phyloP scores from a whole-genome alignment of 2,888 invertebrate genomes.

The Calephelis perditalis region DNA sequence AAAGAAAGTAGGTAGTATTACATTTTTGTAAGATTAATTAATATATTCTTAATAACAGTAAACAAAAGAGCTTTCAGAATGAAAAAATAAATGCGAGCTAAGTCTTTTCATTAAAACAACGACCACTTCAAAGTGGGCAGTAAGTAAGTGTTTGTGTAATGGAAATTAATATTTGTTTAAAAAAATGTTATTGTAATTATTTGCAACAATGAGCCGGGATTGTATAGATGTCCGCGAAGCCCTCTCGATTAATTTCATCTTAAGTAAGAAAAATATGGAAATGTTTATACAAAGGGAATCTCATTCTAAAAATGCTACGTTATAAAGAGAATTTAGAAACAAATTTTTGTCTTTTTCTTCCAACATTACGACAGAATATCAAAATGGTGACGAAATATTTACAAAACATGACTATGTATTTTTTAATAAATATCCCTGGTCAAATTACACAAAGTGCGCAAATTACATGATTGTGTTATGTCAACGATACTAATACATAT shows the following conservation, averaged over 20 bases:
- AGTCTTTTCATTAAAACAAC: conserved; percentile 36
- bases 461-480: too few species aligned
- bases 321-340: conserved; percentile 39
- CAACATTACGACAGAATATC: not conserved
- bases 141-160: conserved; percentile 51
- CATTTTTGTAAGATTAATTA: conserved; percentile 8
- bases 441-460: too few species aligned
- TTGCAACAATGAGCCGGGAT: conserved; percentile 64
- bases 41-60: conserved; percentile 17
- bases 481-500: too few species aligned
- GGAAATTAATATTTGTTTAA: conserved; percentile 71
- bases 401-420: too few species aligned
- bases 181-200: conserved; percentile 67
- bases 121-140: conserved; percentile 50
- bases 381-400: not conserved
- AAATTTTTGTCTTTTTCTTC: conserved; percentile 23
- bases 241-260: conserved; percentile 67
- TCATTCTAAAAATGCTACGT: conserved; percentile 45
- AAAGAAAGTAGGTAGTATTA: not conserved
- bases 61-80: conserved; percentile 21
- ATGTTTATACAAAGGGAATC: conserved; percentile 36
- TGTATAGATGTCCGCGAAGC: conserved; percentile 69
- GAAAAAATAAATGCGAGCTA: conserved; percentile 25
- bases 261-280: conserved; percentile 54
- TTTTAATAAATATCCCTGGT: too few species aligned